Evolutionary conservation across 2,888 invertebrate genomes (phyloP).

Genomic region (Ormyrus pomaceus): DNA sequence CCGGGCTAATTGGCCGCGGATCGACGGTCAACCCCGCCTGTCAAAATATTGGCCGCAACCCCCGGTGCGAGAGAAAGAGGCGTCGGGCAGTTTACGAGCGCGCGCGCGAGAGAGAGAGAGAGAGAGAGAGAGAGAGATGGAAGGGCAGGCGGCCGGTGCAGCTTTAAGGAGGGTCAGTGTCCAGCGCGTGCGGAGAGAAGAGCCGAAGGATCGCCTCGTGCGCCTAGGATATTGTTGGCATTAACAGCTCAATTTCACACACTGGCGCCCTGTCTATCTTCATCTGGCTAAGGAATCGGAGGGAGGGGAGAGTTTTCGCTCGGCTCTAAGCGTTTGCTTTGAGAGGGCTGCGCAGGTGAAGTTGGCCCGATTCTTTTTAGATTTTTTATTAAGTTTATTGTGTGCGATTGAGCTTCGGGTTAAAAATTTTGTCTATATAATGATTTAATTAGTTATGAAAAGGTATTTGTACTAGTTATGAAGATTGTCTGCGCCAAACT

Average conservation of each 20-base stretch:
- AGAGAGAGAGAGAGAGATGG: background rate
- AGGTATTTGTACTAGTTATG: no score
- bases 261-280: constrained; percentile 48
- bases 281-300: constrained; percentile 23
- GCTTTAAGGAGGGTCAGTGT: constrained; percentile 64
- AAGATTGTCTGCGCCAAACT: no score
- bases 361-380: no score
- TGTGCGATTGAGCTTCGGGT: no score
- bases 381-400: no score
- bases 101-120: constrained; percentile 8
- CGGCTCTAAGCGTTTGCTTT: no score
- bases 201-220: constrained; percentile 54
- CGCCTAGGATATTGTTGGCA: constrained; percentile 61
- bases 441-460: no score
- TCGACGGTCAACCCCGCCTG: constrained; percentile 60
- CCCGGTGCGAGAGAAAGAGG: constrained; percentile 1
- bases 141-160: background rate
- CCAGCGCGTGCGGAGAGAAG: constrained; percentile 55
- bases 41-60: constrained; percentile 67
- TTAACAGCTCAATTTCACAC: constrained; percentile 74
- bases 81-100: constrained; percentile 23
- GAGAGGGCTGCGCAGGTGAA: no score
- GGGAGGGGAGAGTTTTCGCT: no score
- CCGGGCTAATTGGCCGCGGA: constrained; percentile 30
- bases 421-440: no score